Conservation (phyloP, 2,797 vertebrate genomes). For the Knipowitschia caucasica region DNA sequence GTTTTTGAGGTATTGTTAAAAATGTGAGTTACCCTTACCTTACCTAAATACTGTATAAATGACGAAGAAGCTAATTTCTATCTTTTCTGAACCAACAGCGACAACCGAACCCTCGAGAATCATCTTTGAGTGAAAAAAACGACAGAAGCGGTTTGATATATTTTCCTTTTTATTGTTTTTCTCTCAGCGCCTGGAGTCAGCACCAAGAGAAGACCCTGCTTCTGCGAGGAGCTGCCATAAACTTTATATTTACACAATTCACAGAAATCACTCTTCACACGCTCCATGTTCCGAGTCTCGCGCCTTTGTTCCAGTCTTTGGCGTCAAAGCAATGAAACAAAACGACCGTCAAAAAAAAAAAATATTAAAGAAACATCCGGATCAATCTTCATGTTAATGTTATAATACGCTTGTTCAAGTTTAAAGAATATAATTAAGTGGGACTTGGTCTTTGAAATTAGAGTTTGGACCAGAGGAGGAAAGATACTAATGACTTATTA, state of each 20-base stretch:
- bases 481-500: not conserved
- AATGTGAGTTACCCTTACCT: too few relatives aligned
- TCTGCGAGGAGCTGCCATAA: slow-evolving; percentile 73
- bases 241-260: slow-evolving; percentile 72
- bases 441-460: not conserved
- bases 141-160: slow-evolving; percentile 1
- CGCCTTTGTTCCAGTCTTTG: slow-evolving; percentile 41
- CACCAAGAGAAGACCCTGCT: slow-evolving; percentile 78
- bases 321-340: slow-evolving; percentile 29
- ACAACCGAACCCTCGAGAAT: too few relatives aligned
- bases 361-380: not conserved
- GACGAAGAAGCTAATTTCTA: too few relatives aligned
- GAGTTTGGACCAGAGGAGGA: not conserved
- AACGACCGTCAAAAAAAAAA: not conserved
- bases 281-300: slow-evolving; percentile 37
- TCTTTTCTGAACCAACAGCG: too few relatives aligned
- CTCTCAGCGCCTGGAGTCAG: slow-evolving; percentile 52
- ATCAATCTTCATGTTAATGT: not conserved
- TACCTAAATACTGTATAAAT: too few relatives aligned
- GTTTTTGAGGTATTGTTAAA: too few relatives aligned
- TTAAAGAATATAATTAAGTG: not conserved
- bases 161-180: not conserved
- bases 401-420: not conserved
- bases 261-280: slow-evolving; percentile 59
- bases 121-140: slow-evolving; percentile 3